Base-by-base conservation (phyloP, 37 sponge, comb jelly and placozoan genomes). In the Haliclona indistincta region DNA sequence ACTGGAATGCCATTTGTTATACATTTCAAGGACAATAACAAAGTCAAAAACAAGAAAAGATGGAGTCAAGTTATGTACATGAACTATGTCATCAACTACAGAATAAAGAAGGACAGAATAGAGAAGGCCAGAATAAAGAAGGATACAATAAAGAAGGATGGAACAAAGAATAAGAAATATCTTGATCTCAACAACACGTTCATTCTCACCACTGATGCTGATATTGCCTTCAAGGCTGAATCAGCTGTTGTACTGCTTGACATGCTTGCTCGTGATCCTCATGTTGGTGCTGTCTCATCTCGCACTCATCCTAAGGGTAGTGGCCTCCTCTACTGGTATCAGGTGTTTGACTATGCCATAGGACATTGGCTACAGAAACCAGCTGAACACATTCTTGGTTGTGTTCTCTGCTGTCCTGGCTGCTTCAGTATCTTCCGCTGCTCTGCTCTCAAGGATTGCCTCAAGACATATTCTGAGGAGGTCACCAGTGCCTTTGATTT, bases 61-160 rank as follows among this genome's bases (percentile, higher is more conserved):
- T 95, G 91, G 91, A 87, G 88, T 44, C 95, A 95, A 63, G 95
- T 95, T 35, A 95, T 95, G 95, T 95, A 95, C 77, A 95, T 95
- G 95, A 89, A 80, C 65, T 95, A 91, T 75, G 73, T 90, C 43
- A 47, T 91, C 51, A 74, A 89, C 54, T 70, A 83, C 55, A 58
- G 91, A 17, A 58, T 70, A 23, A 49, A 67, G 30, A 43, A 56
- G 37, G 60, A 78, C 33, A 25, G 39, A 10, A n/a, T n/a, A n/a
- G n/a, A n/a, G n/a, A n/a, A n/a, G n/a, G n/a, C n/a, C n/a, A n/a
- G n/a, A n/a, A n/a, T n/a, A n/a, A n/a, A n/a, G n/a, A n/a, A n/a
- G n/a, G n/a, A n/a, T n/a, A n/a, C n/a, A n/a, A n/a, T n/a, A n/a
- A n/a, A n/a, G n/a, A n/a, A n/a, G n/a, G n/a, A n/a, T n/a, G n/a